Evolutionary conservation across 2,888 invertebrate species (phyloP).

Genomic region (Drosophila tripunctata): DNA sequence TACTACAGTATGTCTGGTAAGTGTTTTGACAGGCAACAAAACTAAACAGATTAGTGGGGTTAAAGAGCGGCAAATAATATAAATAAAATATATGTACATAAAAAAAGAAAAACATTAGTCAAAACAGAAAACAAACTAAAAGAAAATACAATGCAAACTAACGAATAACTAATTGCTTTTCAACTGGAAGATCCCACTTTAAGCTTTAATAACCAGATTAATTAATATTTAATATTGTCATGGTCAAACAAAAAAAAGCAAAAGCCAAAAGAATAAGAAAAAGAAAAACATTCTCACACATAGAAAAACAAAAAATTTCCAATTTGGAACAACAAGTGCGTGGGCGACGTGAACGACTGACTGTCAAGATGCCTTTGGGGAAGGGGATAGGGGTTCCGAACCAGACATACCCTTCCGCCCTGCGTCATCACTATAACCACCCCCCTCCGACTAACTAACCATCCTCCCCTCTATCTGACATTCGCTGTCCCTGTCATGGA

Average conservation of each 20-base stretch:
- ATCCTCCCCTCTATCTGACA: background rate
- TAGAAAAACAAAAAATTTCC: slow-evolving; percentile 29
- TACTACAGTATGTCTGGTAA: background rate
- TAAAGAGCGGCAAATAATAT: slow-evolving; percentile 37
- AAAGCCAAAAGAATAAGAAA: slow-evolving; percentile 28
- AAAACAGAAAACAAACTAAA: slow-evolving; percentile 13
- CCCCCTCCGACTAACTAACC: too few species aligned
- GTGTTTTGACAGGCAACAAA: background rate
- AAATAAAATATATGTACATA: slow-evolving; percentile 13
- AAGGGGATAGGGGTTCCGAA: slow-evolving; percentile 3
- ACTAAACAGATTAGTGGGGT: slow-evolving; percentile 60
- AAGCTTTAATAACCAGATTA: slow-evolving; percentile 65
- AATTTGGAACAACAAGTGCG: slow-evolving; percentile 57
- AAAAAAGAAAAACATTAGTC: slow-evolving; percentile 27
- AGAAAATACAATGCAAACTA: slow-evolving; percentile 9
- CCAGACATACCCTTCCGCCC: slow-evolving; percentile 5
- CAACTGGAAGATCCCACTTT: slow-evolving; percentile 33
- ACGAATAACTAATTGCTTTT: slow-evolving; percentile 15
- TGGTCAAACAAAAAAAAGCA: slow-evolving; percentile 58
- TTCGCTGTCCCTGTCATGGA: slow-evolving; percentile 38
- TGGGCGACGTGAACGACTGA: slow-evolving; percentile 55
- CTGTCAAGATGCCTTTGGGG: slow-evolving; percentile 41
- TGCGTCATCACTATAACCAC: background rate
- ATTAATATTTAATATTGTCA: slow-evolving; percentile 78
- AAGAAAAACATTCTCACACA: slow-evolving; percentile 22